Evolutionary conservation across 2,113 vertebrate species (phyloP).

Genomic region (Mastomys coucha): DNA sequence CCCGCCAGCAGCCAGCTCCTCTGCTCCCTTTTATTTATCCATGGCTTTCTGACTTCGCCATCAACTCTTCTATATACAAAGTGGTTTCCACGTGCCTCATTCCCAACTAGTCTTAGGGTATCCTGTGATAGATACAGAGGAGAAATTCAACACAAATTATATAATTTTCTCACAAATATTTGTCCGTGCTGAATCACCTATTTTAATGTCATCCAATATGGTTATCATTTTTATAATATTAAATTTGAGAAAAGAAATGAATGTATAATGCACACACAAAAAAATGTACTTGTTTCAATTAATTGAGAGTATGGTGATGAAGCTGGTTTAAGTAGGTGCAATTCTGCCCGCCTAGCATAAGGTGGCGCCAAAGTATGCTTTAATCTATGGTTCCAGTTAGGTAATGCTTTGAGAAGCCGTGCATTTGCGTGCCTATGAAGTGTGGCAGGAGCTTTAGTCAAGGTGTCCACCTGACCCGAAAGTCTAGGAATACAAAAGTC

Average conservation of each 20-base stretch:
- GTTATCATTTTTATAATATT: neutral
- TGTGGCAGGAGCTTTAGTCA: neutral
- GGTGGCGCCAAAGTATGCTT: slow-evolving; percentile 68
- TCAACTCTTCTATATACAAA: neutral
- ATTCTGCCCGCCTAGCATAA: neutral
- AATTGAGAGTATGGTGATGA: neutral
- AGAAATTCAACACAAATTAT: slow-evolving; percentile 7
- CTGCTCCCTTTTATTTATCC: neutral
- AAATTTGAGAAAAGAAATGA: neutral
- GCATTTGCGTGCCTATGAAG: neutral
- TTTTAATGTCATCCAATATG: slow-evolving; percentile 22
- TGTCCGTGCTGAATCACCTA: neutral
- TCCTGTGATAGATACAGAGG: neutral
- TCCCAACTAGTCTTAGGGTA: neutral
- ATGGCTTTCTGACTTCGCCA: neutral
- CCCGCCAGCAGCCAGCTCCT: neutral
- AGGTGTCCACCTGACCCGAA: neutral
- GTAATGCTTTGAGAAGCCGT: neutral
- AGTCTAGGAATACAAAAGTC: neutral
- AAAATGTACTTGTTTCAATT: neutral
- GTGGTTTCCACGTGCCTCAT: neutral
- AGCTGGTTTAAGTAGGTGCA: neutral
- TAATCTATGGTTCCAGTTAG: neutral
- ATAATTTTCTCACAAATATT: neutral
- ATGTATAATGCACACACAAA: neutral